Evolutionary conservation across 2,888 invertebrate genomes (phyloP), one percentile per base, ranked within the genome.

Genomic region (Elysia crispata): DNA sequence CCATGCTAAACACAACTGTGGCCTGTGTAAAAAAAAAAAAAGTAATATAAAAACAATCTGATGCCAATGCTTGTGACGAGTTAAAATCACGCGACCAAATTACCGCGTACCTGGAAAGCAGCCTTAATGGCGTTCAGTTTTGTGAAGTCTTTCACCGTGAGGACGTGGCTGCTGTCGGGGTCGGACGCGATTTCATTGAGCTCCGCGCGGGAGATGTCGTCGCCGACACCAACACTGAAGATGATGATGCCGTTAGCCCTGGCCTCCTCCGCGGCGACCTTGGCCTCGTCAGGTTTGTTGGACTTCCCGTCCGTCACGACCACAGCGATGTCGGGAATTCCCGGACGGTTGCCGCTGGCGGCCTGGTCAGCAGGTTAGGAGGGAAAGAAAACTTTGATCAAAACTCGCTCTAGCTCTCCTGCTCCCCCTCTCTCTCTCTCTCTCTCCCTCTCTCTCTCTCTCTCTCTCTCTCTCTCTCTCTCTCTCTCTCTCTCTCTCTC

Each of bases 171-270:
- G 64, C 77, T 83, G 62, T 88, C 87, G 1, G 90, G 90, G 76
- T 88, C 86, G 0, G 86, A 85, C 30, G 89, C 88, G 15, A 90
- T 87, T 8, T 83, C 86, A 70, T 87, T 88, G 74, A 90, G 79
- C 75, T 90, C 90, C 15, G 81, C 70, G 67, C 80, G 83, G 25
- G 77, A 81, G 54, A 76, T 73, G 18, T 86, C 86, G 0, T 23
- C 25, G 5, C 88, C 88, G 28, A 88, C 85, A 33, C 87, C 88
- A 25, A 88, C 85, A 18, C 86, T 81, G 77, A 87, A 87, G 30
- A 88, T 83, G 76, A 84, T 80, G 79, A 87, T 84, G 31, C 86
- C 86, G 30, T 80, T 77, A 1, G 84, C 69, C 50, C 85, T 82
- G 11, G 85, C 83, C 25, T 85, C 85, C 30, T 79, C 69, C 1